Evolutionary conservation across 2,113 vertebrate species (phyloP).

Genomic region (Bungarus multicinctus): DNA sequence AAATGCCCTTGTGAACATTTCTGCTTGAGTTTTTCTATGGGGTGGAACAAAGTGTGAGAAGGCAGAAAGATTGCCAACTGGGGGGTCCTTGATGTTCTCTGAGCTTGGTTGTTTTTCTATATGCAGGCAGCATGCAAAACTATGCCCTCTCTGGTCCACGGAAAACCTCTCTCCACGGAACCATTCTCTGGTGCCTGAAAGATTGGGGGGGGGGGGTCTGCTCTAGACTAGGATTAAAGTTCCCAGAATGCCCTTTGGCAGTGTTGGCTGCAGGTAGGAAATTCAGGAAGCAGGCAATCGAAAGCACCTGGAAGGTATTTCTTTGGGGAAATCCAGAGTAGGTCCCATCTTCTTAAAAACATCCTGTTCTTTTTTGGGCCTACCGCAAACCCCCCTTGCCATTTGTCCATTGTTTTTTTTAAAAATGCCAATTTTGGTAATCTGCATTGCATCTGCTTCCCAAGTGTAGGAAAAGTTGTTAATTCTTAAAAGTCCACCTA

Average conservation of each 20-base stretch:
- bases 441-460: background rate
- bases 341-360: background rate
- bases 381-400: background rate
- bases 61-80: background rate
- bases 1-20: background rate
- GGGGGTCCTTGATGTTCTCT: too few species aligned
- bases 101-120: too few species aligned
- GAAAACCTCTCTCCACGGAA: too few species aligned
- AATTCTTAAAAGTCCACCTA: background rate
- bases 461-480: background rate
- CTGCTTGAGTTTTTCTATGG: background rate
- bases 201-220: too few species aligned
- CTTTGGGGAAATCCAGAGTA: too few species aligned
- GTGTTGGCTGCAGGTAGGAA: background rate
- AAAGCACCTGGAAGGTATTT: too few species aligned
- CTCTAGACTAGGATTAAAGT: too few species aligned
- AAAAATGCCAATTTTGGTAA: background rate
- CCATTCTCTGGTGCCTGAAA: too few species aligned
- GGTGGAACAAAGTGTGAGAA: background rate
- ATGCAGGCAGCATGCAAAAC: too few species aligned
- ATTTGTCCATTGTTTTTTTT: background rate
- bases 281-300: background rate
- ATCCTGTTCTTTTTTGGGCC: background rate
- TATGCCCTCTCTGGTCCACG: too few species aligned
- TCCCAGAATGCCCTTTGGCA: too few species aligned